phyloP scores from a whole-genome alignment of 1,140 invertebrate species.

The Ladona fulva region DNA sequence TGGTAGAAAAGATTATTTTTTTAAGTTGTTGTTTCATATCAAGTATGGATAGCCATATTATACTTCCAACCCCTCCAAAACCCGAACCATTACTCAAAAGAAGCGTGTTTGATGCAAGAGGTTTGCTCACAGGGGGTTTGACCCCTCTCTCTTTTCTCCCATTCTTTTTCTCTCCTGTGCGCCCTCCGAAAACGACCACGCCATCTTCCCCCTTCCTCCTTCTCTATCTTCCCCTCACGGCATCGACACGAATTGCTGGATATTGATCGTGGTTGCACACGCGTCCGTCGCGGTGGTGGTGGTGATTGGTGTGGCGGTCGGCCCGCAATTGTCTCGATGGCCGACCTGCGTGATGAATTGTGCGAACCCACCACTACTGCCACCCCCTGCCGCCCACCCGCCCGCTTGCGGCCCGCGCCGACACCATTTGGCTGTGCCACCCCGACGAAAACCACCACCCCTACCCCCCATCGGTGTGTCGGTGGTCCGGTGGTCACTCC shows the following conservation, averaged over 20 bases:
- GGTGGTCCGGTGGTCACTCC: neutral
- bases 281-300: neutral
- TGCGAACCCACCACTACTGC: neutral
- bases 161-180: neutral
- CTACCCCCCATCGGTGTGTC: slow-evolving; percentile 21
- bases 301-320: neutral
- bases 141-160: neutral
- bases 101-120: no score
- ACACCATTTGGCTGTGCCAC: slow-evolving; percentile 26
- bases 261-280: neutral
- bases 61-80: no score
- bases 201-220: neutral
- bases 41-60: no score
- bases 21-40: no score
- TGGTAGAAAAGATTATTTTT: no score
- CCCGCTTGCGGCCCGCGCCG: slow-evolving; percentile 24
- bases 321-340: neutral
- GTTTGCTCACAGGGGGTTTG: no score
- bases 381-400: slow-evolving; percentile 22
- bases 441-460: slow-evolving; percentile 19
- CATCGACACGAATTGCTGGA: slow-evolving; percentile 7
- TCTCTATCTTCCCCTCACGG: neutral
- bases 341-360: slow-evolving; percentile 2
- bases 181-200: neutral
- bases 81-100: no score